Evolutionary conservation across 2,888 invertebrate species (phyloP).

Genomic region (Troides helena): DNA sequence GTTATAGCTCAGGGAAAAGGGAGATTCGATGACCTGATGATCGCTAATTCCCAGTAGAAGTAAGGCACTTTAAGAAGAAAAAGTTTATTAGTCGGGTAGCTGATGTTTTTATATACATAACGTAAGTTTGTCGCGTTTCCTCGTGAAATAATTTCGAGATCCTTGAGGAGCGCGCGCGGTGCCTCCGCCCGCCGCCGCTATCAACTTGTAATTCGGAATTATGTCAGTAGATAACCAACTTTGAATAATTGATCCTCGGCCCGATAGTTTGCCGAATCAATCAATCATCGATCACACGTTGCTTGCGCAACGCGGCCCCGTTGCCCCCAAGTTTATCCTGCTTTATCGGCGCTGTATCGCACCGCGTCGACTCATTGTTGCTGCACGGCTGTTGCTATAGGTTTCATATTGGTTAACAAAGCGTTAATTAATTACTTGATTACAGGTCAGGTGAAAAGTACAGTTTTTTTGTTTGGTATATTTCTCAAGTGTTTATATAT

Average conservation of each 20-base stretch:
- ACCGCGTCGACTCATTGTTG: constrained; percentile 35
- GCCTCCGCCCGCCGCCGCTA: constrained; percentile 25
- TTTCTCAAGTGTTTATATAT: no score
- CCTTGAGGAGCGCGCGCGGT: background rate
- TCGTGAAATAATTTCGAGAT: no score
- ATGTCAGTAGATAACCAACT: constrained; percentile 61
- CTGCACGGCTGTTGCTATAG: constrained; percentile 30
- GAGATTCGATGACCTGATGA: no score
- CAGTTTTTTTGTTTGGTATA: background rate
- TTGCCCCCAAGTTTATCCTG: constrained; percentile 39
- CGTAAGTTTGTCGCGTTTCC: no score
- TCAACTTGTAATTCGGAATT: constrained; percentile 56
- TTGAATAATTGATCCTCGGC: constrained; percentile 64
- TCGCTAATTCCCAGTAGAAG: no score
- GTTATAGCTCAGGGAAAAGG: no score
- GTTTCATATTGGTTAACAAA: background rate
- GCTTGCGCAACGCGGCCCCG: constrained; percentile 55
- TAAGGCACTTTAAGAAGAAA: no score
- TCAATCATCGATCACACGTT: constrained; percentile 66
- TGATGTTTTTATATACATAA: no score
- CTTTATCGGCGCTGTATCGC: constrained; percentile 47
- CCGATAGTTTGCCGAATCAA: constrained; percentile 56
- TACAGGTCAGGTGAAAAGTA: background rate
- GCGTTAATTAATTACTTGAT: background rate
- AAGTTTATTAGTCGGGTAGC: no score